These are phyloP conservation scores for Loxodonta africana DNA, from an alignment of 2,113 vertebrate genomes.

Conservation along the genomic window DNA sequence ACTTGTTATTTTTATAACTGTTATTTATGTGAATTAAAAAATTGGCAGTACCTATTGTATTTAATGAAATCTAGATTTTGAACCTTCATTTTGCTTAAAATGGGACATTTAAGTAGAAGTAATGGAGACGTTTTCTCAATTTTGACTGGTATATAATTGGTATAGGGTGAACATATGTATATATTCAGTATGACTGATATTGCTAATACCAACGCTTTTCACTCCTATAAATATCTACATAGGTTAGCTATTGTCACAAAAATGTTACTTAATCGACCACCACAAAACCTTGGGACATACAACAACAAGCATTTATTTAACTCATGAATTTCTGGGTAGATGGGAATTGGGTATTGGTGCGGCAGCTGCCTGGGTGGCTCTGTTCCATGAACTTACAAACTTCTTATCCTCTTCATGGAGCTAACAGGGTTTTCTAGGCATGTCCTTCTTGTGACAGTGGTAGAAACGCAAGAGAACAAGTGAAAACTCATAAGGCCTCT, in stretches of 20 bases:
- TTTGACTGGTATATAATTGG: background rate
- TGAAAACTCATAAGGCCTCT: background rate
- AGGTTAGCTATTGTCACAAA: background rate
- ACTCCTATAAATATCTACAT: background rate
- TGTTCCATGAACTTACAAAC: background rate
- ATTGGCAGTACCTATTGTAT: background rate
- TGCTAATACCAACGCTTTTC: background rate
- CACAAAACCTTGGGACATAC: background rate
- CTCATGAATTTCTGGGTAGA: no score
- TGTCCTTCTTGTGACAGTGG: background rate
- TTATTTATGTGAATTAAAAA: constrained; percentile 35
- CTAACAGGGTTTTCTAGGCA: background rate
- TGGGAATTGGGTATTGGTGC: background rate
- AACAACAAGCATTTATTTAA: background rate
- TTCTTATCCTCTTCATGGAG: background rate
- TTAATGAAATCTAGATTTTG: background rate
- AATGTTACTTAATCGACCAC: background rate
- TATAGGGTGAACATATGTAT: background rate
- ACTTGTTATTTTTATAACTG: background rate
- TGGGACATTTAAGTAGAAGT: background rate
- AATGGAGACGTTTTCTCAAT: background rate
- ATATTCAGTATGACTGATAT: background rate
- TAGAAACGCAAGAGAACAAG: background rate
- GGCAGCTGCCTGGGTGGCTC: background rate
- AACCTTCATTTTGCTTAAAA: constrained; percentile 47